phyloP scores from a whole-genome alignment of 2,888 invertebrate genomes.

The Mimas tiliae region DNA sequence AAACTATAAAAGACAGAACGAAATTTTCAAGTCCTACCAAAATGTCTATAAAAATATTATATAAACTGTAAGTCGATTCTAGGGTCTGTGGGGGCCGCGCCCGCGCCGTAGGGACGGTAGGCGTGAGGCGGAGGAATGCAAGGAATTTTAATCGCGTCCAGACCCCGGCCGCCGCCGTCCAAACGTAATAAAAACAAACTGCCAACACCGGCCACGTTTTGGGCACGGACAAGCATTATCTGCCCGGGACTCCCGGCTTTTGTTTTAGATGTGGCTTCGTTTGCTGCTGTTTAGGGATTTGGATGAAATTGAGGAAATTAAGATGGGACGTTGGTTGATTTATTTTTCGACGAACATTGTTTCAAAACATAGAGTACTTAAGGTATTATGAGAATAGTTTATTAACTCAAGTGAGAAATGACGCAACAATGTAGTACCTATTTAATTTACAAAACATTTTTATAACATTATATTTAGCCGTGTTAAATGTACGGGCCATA shows the following conservation, averaged over 20 bases:
- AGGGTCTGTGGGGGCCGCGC: constrained; percentile 57
- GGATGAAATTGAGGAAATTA: neutral
- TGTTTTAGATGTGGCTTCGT: constrained; percentile 42
- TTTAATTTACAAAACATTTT: neutral
- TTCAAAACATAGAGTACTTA: no score
- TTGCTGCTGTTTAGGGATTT: neutral
- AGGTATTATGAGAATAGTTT: no score
- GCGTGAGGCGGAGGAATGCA: constrained; percentile 80
- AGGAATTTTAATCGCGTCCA: constrained; percentile 83
- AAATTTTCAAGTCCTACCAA: no score
- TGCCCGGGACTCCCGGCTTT: constrained; percentile 51
- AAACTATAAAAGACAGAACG: no score
- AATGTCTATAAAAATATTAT: constrained; percentile 2
- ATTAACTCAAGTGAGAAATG: neutral
- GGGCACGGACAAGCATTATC: constrained; percentile 64
- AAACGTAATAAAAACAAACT: constrained; percentile 69
- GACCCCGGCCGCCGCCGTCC: constrained; percentile 62
- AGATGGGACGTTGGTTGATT: neutral
- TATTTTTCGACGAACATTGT: no score
- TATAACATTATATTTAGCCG: neutral
- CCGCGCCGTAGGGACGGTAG: constrained; percentile 62
- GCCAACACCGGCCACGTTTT: constrained; percentile 61
- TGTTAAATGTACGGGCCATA: constrained; percentile 1
- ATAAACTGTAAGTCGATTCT: constrained; percentile 2
- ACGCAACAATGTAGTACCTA: neutral